These are phyloP conservation scores for Oxygymnocypris stewartii DNA, from an alignment of 2,113 vertebrate species.

Conservation along the genomic window DNA sequence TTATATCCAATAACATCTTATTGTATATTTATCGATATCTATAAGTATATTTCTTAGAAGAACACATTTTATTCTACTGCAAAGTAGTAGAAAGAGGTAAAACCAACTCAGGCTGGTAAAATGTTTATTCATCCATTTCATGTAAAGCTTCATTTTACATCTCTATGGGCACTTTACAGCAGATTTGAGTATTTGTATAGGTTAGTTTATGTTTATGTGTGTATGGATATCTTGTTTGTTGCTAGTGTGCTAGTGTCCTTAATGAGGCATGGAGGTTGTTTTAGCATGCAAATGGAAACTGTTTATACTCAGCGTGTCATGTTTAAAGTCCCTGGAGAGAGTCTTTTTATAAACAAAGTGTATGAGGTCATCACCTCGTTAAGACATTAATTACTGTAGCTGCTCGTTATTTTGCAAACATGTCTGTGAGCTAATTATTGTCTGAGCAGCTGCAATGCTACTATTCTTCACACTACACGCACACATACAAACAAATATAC, in stretches of 20 bases:
- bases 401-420: constrained; percentile 47
- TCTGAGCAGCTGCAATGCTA: constrained; percentile 62
- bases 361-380: constrained; percentile 58
- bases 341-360: constrained; percentile 57
- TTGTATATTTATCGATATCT: neutral
- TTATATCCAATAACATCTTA: neutral
- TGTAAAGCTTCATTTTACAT: neutral
- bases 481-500: neutral
- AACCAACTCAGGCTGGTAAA: no score
- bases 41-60: neutral
- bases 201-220: constrained; percentile 11
- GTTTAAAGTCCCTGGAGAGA: constrained; percentile 26
- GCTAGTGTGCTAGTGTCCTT: neutral
- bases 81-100: neutral
- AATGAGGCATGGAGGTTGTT: constrained; percentile 3
- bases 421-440: constrained; percentile 59
- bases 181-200: neutral
- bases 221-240: neutral
- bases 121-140: neutral
- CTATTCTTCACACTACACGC: constrained; percentile 43
- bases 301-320: constrained; percentile 21
- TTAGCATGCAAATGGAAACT: constrained; percentile 7
- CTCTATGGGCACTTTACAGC: neutral
- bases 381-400: constrained; percentile 64
- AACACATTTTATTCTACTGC: neutral